Evolutionary conservation across 2,888 invertebrate genomes (phyloP).

Genomic region (Aradus depressus): DNA sequence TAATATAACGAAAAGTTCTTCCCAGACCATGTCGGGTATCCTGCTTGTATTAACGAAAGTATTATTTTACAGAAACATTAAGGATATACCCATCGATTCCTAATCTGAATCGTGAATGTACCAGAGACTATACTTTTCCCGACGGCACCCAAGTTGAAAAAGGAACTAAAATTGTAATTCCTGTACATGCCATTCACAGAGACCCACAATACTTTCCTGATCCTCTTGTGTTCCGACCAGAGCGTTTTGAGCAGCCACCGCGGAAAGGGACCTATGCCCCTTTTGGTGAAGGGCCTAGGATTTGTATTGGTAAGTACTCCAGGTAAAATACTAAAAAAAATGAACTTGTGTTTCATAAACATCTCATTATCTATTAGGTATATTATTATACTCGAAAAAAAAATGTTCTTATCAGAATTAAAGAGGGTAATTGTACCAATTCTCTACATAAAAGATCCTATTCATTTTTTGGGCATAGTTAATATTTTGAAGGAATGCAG

Average conservation of each 20-base stretch:
- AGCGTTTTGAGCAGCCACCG: slow-evolving; percentile 14
- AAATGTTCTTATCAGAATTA: background rate
- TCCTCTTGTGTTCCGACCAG: slow-evolving; percentile 22
- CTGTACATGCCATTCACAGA: slow-evolving; percentile 18
- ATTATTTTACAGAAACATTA: slow-evolving; percentile 22
- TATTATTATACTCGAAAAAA: no score
- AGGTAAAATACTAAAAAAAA: background rate
- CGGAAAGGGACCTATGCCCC: slow-evolving; percentile 34
- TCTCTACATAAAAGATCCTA: no score
- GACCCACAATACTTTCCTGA: slow-evolving; percentile 24
- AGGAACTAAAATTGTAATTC: slow-evolving; percentile 17
- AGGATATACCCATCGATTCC: slow-evolving; percentile 21
- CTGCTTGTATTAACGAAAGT: no score
- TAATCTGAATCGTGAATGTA: slow-evolving; percentile 16
- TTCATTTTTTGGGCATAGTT: no score
- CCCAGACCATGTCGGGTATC: no score
- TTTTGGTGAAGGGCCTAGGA: slow-evolving; percentile 27
- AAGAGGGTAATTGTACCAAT: background rate
- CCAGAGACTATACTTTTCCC: slow-evolving; percentile 22
- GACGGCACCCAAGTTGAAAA: slow-evolving; percentile 19
- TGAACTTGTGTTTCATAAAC: no score
- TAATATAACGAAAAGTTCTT: no score
- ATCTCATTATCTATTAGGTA: no score
- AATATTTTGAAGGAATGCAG: no score
- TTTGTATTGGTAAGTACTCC: slow-evolving; percentile 22